Evolutionary conservation across 2,888 invertebrate genomes (phyloP), one percentile per base, ranked within the genome.

Genomic region (Drosophila seclusa): DNA sequence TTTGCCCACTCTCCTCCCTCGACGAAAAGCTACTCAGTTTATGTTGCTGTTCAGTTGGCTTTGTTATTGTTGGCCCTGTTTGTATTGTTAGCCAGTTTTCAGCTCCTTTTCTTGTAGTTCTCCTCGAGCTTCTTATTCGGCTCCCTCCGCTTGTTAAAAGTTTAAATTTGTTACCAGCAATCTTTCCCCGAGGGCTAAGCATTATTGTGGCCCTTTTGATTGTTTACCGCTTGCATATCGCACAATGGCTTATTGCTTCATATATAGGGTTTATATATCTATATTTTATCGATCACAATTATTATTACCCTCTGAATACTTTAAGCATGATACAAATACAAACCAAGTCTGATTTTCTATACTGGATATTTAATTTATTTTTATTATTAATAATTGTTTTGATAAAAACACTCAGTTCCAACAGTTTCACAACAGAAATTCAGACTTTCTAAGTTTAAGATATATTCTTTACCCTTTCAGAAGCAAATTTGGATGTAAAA

Each of bases 61-160:
- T 74, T 82, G 78, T 80, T 78, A 80, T 78, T 78, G 78, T 79
- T 80, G 57, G 61, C 68, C 45, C 60, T 82, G 74, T 74, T 74
- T 74, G 79, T 68, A 64, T 74, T 82, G 82, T 70, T 65, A 79
- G 76, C 65, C 78, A 79, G 79, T 76, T 78, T 79, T 57, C 29
- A 21, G 31, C 31, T 55, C 34, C 18, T 29, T 45, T 45, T 24
- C 29, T 31, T 42, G 27, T 40, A 27, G 49, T 54, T 7, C 45
- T 38, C 27, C 24, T 45, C n/a, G 27, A 18, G 49, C 27, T 29
- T 21, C 55, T 40, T 45, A 2, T 13, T 31, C 34, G 40, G 27
- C 18, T 31, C 34, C 21, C 29, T 24, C 18, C 21, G 59, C 53
- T 76, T 48, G 36, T 59, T 32, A 18, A 62, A 68, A 68, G 60